phyloP scores from a whole-genome alignment of 1,140 invertebrate species.

The Psix sp. region DNA sequence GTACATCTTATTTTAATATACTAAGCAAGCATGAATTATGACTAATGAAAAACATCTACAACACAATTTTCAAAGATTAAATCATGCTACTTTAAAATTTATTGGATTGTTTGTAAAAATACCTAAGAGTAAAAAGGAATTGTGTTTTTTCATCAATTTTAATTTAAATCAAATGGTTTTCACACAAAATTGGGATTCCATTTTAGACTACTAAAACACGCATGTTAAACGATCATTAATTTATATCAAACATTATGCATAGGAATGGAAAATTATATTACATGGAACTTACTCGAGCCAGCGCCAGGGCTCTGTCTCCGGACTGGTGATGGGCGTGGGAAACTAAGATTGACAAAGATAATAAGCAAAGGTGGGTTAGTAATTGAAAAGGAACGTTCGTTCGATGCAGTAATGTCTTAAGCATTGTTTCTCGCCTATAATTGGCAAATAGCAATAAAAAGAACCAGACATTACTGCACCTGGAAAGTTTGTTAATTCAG shows the following conservation, averaged over 20 bases:
- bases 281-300: conserved; percentile 87
- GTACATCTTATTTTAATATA: too few species aligned
- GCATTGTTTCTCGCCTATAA: conserved; percentile 2
- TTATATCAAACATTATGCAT: too few species aligned
- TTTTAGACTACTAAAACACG: conserved; percentile 29
- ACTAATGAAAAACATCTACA: too few species aligned
- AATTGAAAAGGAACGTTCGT: conserved; percentile 57
- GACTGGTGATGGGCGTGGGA: conserved; percentile 88
- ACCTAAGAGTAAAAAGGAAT: too few species aligned
- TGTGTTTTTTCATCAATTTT: too few species aligned
- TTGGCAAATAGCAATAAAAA: too few species aligned
- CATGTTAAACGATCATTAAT: conserved; percentile 22
- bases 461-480: conserved; percentile 3
- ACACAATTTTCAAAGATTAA: too few species aligned
- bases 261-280: conserved; percentile 54
- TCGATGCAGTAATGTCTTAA: conserved; percentile 19
- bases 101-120: too few species aligned
- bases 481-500: too few species aligned
- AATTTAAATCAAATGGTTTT: conserved; percentile 4
- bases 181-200: conserved; percentile 17
- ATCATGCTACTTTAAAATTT: too few species aligned
- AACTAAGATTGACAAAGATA: conserved; percentile 80
- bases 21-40: too few species aligned
- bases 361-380: conserved; percentile 74
- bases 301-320: conserved; percentile 90